Base-by-base conservation (phyloP, 1,140 invertebrate species). In the Sitophilus oryzae region DNA sequence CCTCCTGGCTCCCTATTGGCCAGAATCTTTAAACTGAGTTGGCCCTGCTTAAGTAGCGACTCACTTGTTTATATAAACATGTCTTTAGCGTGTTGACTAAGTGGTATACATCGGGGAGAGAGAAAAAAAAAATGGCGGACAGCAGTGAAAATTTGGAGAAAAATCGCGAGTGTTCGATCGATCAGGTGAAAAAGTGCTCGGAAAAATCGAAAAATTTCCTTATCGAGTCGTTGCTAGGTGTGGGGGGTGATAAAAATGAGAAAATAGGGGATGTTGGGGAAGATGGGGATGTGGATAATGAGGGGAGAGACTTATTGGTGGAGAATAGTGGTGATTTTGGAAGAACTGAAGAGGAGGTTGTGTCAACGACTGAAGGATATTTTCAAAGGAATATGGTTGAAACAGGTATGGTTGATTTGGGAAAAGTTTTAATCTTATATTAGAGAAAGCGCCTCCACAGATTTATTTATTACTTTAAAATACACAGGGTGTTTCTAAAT, bases 1-100 rank as follows among this genome's bases (percentile, higher is more conserved):
- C 53, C 53, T 23, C 22, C 40, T n/a, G 6, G 8, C 22, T 49
- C 25, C 25, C 19, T 16, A 56, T 56, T 56, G 53, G 53, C 41
- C 38, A 10, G 38, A 34, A 42, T 18, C 37, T n/a, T 18, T 34
- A 34, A 44, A 35, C 14, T 9, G 14, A 5, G 10, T 18, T 35
- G 14, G 16, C 8, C 44, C 18, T 11, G 42, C 44, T 47, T 47
- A 47, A 47, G 44, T 18, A 9, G 14, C 9, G 5, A 34, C 35
- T 34, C 22, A 34, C 18, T 35, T 30, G 34, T 47, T 47, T 47
- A 35, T 25, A 47, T 47, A 47, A 47, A 47, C 18, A 35, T 14
- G 18, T 47, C 44, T 47, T 47, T 47, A 47, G 44, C 35, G 14
- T 30, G 14, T n/a, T n/a, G n/a, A n/a, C n/a, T n/a, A n/a, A n/a